A percentile compares a stretch with the other conserved stretches of the same genome.
These are phyloP conservation scores for Medauroidea extradentata DNA, from an alignment of 1,140 invertebrate species.

Conservation along the genomic window DNA sequence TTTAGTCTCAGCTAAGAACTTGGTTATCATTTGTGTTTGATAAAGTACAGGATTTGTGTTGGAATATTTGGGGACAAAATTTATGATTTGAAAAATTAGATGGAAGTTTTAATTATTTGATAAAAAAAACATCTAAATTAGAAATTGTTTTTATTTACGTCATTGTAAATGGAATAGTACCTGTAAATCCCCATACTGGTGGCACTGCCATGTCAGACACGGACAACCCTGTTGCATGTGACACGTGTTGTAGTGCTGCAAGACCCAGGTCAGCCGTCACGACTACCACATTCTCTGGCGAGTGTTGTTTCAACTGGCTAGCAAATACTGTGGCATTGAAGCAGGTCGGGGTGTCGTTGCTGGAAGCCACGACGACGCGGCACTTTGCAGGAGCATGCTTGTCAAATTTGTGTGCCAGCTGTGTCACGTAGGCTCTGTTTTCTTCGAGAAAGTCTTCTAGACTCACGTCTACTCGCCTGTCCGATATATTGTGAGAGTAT, in stretches of 20 bases:
- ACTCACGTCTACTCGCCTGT: neutral
- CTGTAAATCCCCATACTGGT: conserved; percentile 2
- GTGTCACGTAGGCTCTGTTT: neutral
- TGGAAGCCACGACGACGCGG: neutral
- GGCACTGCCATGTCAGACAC: neutral
- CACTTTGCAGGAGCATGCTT: neutral
- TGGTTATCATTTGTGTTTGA: no score
- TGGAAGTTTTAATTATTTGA: no score
- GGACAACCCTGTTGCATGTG: neutral
- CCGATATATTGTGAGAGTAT: no score
- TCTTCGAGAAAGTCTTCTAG: neutral
- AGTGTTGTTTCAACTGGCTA: neutral
- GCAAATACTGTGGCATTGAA: conserved; percentile 5
- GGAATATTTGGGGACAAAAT: no score
- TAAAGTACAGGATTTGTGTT: no score
- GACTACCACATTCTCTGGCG: neutral
- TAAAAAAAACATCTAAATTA: no score
- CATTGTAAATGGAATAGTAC: neutral
- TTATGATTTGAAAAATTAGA: no score
- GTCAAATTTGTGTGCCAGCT: neutral
- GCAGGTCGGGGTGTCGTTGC: neutral
- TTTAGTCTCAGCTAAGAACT: no score
- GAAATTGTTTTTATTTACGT: no score
- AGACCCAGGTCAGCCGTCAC: conserved; percentile 6
- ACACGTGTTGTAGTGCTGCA: neutral